These are phyloP conservation scores for Monodelphis domestica DNA, from an alignment of 2,797 vertebrate species.

Conservation along the genomic window DNA sequence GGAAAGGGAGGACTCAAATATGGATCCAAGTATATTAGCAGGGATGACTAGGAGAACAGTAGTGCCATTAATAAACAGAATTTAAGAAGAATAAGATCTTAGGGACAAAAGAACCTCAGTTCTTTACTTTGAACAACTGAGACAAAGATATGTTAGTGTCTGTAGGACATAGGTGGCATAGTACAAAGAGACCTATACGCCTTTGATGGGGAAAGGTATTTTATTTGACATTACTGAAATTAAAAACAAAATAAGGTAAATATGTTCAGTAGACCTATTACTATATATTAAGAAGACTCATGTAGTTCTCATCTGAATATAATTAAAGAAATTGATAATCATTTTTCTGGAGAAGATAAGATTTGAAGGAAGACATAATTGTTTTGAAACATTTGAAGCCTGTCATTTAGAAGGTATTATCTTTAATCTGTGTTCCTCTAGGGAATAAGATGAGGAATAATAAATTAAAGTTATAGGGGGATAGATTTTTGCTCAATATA, in stretches of 20 bases:
- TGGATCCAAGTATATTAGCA: too few relatives aligned
- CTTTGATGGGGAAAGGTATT: not conserved
- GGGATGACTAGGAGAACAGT: too few relatives aligned
- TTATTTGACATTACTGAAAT: not conserved
- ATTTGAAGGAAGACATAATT: not conserved
- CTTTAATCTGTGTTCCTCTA: not conserved
- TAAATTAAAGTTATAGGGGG: not conserved
- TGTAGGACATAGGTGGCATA: not conserved
- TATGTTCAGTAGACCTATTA: not conserved
- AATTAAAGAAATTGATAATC: too few relatives aligned
- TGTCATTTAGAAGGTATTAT: not conserved
- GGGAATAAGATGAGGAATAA: not conserved
- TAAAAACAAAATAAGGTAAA: constrained; percentile 1
- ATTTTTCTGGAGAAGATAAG: not conserved
- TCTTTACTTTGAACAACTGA: not conserved
- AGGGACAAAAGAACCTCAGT: not conserved
- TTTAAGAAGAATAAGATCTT: too few relatives aligned
- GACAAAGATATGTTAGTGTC: too few relatives aligned
- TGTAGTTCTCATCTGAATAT: not conserved
- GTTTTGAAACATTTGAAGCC: not conserved
- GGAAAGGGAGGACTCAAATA: too few relatives aligned
- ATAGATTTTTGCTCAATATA: not conserved
- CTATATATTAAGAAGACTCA: not conserved
- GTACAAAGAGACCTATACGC: not conserved
- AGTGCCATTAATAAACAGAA: too few relatives aligned